Evolutionary conservation across 2,888 invertebrate genomes (phyloP).

Genomic region (Salpingus planirostris): DNA sequence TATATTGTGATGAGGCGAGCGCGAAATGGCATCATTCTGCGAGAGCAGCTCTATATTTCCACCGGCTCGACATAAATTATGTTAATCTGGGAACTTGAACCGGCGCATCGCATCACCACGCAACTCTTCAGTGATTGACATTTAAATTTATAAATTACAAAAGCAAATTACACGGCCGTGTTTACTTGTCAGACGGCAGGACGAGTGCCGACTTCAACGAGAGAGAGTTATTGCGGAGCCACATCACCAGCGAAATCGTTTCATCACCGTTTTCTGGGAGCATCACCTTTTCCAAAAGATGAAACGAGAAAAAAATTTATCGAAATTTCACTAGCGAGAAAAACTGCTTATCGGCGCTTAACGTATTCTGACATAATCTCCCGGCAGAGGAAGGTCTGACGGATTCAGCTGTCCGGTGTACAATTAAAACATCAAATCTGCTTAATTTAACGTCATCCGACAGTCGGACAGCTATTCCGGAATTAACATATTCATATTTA

Average conservation of each 20-base stretch:
- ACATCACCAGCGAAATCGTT: no score
- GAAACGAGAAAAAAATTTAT: no score
- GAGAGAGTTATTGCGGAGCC: no score
- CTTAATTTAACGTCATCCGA: slow-evolving; percentile 27
- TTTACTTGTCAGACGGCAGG: slow-evolving; percentile 14
- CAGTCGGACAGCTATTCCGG: slow-evolving; percentile 24
- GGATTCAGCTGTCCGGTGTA: slow-evolving; percentile 22
- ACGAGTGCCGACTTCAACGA: no score
- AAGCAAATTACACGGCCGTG: slow-evolving; percentile 24
- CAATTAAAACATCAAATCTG: slow-evolving; percentile 30
- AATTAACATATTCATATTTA: slow-evolving; percentile 29
- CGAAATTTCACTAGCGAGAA: no score
- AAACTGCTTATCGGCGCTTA: slow-evolving; percentile 14
- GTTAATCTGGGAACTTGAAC: slow-evolving; percentile 22
- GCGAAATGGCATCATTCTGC: slow-evolving; percentile 7
- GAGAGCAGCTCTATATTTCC: slow-evolving; percentile 5
- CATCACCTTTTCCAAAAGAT: no score
- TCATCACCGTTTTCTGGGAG: no score
- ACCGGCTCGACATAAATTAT: slow-evolving; percentile 18
- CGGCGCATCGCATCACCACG: slow-evolving; percentile 15
- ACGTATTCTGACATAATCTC: slow-evolving; percentile 28
- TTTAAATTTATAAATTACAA: slow-evolving; percentile 30
- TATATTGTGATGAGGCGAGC: slow-evolving; percentile 2
- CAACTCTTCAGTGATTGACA: slow-evolving; percentile 29
- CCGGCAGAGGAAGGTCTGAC: slow-evolving; percentile 23